These are phyloP conservation scores for Labroides dimidiatus DNA, from an alignment of 2,797 vertebrate species.

Conservation along the genomic window DNA sequence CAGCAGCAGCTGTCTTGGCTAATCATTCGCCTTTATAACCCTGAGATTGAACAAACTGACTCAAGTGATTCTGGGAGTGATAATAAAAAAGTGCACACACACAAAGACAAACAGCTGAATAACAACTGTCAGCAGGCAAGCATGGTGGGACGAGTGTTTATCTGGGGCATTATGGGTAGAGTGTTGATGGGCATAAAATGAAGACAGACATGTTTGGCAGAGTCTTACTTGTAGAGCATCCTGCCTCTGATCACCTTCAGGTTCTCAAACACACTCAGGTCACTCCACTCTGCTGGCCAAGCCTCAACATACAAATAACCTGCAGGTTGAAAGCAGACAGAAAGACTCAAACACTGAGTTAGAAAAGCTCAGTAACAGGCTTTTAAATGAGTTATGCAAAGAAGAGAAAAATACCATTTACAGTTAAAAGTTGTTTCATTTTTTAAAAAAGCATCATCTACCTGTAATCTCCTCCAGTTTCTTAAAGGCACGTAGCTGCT, in stretches of 20 bases:
- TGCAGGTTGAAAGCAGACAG: conserved; percentile 58
- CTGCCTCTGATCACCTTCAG: conserved; percentile 92
- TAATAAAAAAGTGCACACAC: conserved; percentile 6
- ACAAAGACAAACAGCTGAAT: conserved; percentile 17
- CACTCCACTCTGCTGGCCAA: conserved; percentile 85
- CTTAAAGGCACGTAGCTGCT: conserved; percentile 87
- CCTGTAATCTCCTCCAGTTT: conserved; percentile 95
- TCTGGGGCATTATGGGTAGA: too few relatives aligned
- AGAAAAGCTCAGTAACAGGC: background rate
- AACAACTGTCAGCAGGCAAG: background rate
- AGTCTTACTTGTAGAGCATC: conserved; percentile 90
- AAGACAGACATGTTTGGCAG: background rate
- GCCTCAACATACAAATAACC: conserved; percentile 94
- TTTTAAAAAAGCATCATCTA: too few relatives aligned
- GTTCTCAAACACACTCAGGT: conserved; percentile 93
- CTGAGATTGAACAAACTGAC: conserved; percentile 46
- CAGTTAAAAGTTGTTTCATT: too few relatives aligned
- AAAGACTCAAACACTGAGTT: background rate
- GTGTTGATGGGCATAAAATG: background rate
- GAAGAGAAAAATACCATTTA: too few relatives aligned
- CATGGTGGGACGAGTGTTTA: background rate
- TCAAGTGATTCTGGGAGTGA: conserved; percentile 15
- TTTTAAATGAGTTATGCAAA: too few relatives aligned
- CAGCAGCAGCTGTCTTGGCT: conserved; percentile 41
- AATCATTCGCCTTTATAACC: conserved; percentile 80